Evolutionary conservation across 1,140 invertebrate species (phyloP), one percentile per base, ranked within the genome.

Genomic region (Drosophila ohnishii): DNA sequence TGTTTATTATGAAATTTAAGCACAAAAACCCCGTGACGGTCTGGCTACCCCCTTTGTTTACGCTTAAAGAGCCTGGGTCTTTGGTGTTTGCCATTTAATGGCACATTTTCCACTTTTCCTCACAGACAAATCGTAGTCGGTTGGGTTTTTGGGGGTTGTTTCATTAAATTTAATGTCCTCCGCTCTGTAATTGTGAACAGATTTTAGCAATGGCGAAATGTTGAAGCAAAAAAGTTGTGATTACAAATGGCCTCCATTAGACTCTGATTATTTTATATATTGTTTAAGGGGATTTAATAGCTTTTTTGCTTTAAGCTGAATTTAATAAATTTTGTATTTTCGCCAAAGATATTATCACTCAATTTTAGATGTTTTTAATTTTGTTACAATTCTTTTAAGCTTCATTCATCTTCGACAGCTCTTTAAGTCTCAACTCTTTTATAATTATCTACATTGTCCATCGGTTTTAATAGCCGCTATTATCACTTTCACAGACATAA

Each of bases 1-100:
- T 86, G 64, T 70, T 81, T 67, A 86, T 86, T 86, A 86, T 86
- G 83, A 87, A 86, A 86, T 86, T 86, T 87, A 87, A 86, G 80
- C 61, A 82, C 79, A 86, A 86, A 87, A 86, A 82, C 83, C 63
- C 66, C 60, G 35, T 65, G 63, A 48, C 75, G 47, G 65, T 71
- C 65, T 58, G 67, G 63, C 30, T 19, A n/a, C 65, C 62, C 73
- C 45, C 50, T 71, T 66, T 75, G 70, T 62, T 64, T 64, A 67
- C 45, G 39, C 67, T 73, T 80, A 75, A 77, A 77, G 74, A 60
- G 73, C 37, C 30, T 63, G 37, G 51, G 47, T 70, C 35, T 48
- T 61, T 67, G 72, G 51, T 75, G 71, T 87, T 86, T 86, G 82
- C 48, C 76, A 75, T 87, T 86, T 87, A 87, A 86, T 86, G 82